phyloP scores from a whole-genome alignment of 2,113 vertebrate species.

The Scolopax mira region DNA sequence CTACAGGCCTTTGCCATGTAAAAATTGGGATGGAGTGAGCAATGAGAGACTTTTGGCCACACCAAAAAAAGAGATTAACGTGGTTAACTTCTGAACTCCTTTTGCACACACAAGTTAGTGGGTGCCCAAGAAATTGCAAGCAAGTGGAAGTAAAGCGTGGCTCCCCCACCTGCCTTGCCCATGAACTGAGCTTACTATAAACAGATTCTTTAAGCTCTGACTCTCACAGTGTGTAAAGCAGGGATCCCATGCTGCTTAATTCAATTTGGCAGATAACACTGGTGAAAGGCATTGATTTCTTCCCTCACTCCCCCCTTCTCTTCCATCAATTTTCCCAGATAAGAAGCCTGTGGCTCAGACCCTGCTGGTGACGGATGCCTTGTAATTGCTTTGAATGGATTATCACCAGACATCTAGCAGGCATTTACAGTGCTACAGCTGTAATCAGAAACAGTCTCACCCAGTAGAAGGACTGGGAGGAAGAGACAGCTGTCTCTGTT shows the following conservation, averaged over 20 bases:
- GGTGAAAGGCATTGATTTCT: slow-evolving; percentile 48
- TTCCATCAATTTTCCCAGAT: slow-evolving; percentile 48
- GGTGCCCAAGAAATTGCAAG: neutral
- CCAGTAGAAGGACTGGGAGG: neutral
- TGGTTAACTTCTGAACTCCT: neutral
- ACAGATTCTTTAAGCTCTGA: neutral
- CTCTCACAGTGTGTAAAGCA: neutral
- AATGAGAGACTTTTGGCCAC: neutral
- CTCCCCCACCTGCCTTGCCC: neutral
- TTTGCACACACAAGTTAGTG: fast-evolving
- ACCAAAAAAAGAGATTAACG: neutral
- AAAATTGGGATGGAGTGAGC: neutral
- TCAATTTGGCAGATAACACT: slow-evolving; percentile 33
- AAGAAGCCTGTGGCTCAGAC: slow-evolving; percentile 60
- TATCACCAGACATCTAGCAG: slow-evolving; percentile 53
- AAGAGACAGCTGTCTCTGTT: slow-evolving; percentile 4
- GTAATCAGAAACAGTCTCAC: slow-evolving; percentile 36
- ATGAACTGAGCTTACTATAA: neutral
- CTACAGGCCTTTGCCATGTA: neutral
- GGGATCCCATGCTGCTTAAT: slow-evolving; percentile 29
- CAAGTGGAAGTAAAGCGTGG: neutral
- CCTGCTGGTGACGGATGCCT: slow-evolving; percentile 58
- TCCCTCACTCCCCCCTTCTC: neutral
- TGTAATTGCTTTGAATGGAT: slow-evolving; percentile 63
- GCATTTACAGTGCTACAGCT: slow-evolving; percentile 42